Evolutionary conservation across 2,797 vertebrate species (phyloP), one percentile per base, ranked within the genome.

Genomic region (Parauchenoglanis ngamensis): DNA sequence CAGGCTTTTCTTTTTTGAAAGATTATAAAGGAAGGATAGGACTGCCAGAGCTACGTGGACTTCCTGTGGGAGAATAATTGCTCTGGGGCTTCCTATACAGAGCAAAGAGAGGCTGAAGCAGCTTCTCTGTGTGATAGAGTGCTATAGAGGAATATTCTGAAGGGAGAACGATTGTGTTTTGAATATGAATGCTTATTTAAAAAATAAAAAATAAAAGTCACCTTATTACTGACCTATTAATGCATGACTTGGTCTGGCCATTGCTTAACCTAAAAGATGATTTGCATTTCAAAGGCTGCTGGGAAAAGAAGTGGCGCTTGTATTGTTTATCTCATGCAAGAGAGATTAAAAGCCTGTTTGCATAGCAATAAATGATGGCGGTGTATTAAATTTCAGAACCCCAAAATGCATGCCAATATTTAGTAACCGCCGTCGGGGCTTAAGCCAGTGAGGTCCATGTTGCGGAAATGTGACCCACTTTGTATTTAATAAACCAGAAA

Each of bases 51-150:
- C 72, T 86, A 12, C 46, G 56, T n/a, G 13, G 59, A 86, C 87
- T 83, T 88, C 88, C 88, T 86, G 75, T 75, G 83, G 89, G 88
- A 90, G 87, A 91, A 86, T 91, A 92, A 92, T 92, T 90, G 88
- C 91, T 92, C 86, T 90, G 65, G 90, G 86, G 83, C 68, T 73
- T 90, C 82, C 82, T 84, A 89, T 86, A 91, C 91, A 91, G 81
- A 81, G 83, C 61, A 78, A 87, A 89, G 86, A 87, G 87, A 89
- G 84, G 89, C 90, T 89, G 85, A 91, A 89, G 88, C 88, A 73
- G 31, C 87, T 87, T 84, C 57, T 68, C 77, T 56, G 83, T 83
- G 86, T 77, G 88, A 93, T 90, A 89, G 90, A 83, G 88, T 88
- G 78, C 89, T 86, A 90, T 59, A 79, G 89, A 88, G 56, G 77